These are phyloP conservation scores for Poecilobothrus nobilitatus DNA, from an alignment of 2,888 invertebrate genomes.

Conservation along the genomic window DNA sequence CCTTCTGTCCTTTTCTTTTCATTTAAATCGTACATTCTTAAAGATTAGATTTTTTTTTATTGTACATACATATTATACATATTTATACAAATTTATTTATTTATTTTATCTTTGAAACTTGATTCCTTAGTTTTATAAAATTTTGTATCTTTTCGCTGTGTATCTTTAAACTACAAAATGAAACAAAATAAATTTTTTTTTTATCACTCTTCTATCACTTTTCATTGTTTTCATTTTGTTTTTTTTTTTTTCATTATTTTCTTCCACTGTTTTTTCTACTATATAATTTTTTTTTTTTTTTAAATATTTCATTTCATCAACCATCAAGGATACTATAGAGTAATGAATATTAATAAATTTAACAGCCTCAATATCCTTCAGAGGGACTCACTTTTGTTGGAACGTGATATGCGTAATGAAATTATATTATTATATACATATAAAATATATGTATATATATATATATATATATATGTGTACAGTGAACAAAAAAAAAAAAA, in stretches of 20 bases:
- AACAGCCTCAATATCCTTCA: not conserved
- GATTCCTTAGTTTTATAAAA: not conserved
- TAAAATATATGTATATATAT: no score
- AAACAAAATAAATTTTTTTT: not conserved
- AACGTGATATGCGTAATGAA: slow-evolving; percentile 6
- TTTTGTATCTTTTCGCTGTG: not conserved
- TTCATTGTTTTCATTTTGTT: not conserved
- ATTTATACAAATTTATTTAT: not conserved
- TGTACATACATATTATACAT: no score
- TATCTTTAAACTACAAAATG: no score
- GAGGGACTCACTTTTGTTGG: not conserved
- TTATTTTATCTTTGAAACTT: not conserved
- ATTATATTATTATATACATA: not conserved
- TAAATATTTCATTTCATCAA: slow-evolving; percentile 4
- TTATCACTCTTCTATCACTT: not conserved
- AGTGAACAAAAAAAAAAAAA: no score
- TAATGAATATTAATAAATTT: slow-evolving; percentile 6
- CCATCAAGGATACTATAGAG: slow-evolving; percentile 1
- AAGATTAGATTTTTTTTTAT: not conserved
- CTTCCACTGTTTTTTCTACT: no score
- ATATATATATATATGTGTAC: no score
- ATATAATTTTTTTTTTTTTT: not conserved
- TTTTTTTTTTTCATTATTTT: not conserved
- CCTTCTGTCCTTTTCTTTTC: not conserved
- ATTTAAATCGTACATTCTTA: not conserved